These are phyloP conservation scores for Drosophila pseudotalamancana DNA, from an alignment of 2,888 invertebrate genomes.

Conservation along the genomic window DNA sequence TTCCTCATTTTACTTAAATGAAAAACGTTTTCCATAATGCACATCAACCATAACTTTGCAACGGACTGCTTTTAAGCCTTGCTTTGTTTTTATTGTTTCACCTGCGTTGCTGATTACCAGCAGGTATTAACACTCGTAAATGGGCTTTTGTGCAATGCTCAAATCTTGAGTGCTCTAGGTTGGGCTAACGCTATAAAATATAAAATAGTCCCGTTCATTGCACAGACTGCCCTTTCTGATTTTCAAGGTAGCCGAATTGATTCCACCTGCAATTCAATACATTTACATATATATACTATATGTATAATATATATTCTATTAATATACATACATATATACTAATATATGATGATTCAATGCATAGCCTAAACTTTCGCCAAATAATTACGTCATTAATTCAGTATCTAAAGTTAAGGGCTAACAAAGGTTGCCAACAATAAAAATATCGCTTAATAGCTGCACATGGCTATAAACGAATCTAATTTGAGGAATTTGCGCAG, in stretches of 20 bases:
- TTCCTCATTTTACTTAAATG: conserved; percentile 73
- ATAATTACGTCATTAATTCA: conserved; percentile 16
- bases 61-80: conserved; percentile 21
- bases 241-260: not conserved
- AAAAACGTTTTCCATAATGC: conserved; percentile 54
- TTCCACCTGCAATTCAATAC: no score
- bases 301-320: no score
- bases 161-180: not conserved
- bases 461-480: conserved; percentile 16
- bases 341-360: not conserved
- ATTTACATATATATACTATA: no score
- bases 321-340: not conserved
- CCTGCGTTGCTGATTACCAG: conserved; percentile 51
- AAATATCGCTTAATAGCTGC: conserved; percentile 9
- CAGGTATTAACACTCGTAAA: conserved; percentile 36
- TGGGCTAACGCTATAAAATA: not conserved
- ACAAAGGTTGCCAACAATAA: conserved; percentile 17
- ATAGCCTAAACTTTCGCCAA: conserved; percentile 12
- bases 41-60: conserved; percentile 21
- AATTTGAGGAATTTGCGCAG: conserved; percentile 21
- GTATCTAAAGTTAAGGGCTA: conserved; percentile 3
- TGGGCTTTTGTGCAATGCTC: not conserved
- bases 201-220: conserved; percentile 42
- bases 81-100: conserved; percentile 51
- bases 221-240: conserved; percentile 28